These are phyloP conservation scores for Galemys pyrenaicus DNA, from an alignment of 2,113 vertebrate genomes.

Conservation along the genomic window DNA sequence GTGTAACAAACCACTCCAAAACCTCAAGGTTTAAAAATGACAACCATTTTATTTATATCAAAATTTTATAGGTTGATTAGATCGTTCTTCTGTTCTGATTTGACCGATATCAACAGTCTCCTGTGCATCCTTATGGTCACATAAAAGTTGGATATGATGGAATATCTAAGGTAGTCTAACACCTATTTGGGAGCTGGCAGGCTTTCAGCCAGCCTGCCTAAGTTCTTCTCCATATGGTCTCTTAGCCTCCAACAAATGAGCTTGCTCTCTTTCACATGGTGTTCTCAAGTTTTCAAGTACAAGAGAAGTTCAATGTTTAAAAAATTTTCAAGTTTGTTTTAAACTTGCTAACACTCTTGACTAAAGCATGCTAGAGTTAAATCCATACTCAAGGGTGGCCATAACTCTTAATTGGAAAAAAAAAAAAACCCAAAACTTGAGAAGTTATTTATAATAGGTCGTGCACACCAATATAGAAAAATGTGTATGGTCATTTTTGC, in stretches of 20 bases:
- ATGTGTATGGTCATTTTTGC: not conserved
- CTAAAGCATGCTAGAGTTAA: not conserved
- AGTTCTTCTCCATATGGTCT: not conserved
- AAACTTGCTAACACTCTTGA: not conserved
- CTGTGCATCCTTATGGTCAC: not conserved
- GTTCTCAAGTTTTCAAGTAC: not conserved
- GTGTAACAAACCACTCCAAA: not conserved
- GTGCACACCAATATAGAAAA: not conserved
- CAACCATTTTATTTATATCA: not conserved
- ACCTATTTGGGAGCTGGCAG: not conserved
- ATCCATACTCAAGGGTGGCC: not conserved
- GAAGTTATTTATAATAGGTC: not conserved
- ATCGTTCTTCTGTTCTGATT: not conserved
- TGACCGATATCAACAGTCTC: not conserved
- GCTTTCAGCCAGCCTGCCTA: not conserved
- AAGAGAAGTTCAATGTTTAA: not conserved
- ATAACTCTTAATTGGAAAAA: not conserved
- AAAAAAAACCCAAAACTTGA: no score
- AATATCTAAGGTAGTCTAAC: not conserved
- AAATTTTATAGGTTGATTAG: not conserved
- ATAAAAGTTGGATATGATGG: not conserved
- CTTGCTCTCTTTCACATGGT: not conserved
- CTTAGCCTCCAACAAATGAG: not conserved
- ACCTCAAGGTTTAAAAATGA: not conserved
- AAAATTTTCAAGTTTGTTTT: not conserved